Percentiles rank a stretch among this genome's conserved stretches.
Evolutionary conservation across 1,140 invertebrate genomes (phyloP).

Genomic region (Cydia amplana): DNA sequence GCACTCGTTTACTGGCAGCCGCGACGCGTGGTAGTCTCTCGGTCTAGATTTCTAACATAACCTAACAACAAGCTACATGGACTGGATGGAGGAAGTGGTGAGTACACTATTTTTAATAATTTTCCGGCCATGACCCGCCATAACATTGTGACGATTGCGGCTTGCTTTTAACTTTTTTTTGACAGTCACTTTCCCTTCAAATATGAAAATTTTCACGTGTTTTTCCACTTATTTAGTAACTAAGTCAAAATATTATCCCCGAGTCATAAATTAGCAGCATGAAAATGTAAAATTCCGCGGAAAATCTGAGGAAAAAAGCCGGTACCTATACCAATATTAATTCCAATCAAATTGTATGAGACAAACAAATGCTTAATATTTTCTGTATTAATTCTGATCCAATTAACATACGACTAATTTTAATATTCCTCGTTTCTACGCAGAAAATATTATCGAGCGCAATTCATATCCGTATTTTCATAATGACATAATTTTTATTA

Average conservation of each 20-base stretch:
- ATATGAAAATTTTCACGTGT: neutral
- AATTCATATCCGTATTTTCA: neutral
- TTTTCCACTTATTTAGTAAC: neutral
- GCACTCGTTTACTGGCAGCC: conserved; percentile 75
- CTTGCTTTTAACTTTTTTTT: conserved; percentile 40
- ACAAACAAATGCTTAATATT: too few species aligned
- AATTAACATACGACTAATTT: neutral
- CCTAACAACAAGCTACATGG: conserved; percentile 62
- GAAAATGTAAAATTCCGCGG: neutral
- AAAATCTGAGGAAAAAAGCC: neutral
- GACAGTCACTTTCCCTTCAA: neutral
- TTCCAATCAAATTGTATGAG: too few species aligned
- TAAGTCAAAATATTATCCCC: neutral
- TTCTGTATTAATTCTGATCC: too few species aligned
- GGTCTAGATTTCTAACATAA: conserved; percentile 57
- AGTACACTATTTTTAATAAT: conserved; percentile 52
- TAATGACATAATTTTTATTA: neutral
- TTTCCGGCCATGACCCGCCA: conserved; percentile 67
- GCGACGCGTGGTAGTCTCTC: conserved; percentile 70
- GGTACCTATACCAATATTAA: too few species aligned
- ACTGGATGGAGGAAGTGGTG: conserved; percentile 77
- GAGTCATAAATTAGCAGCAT: neutral
- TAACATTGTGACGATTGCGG: conserved; percentile 66
- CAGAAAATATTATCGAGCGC: neutral
- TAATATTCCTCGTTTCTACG: neutral